phyloP scores from a whole-genome alignment of 1,140 invertebrate species.

The Acromyrmex charruanus region DNA sequence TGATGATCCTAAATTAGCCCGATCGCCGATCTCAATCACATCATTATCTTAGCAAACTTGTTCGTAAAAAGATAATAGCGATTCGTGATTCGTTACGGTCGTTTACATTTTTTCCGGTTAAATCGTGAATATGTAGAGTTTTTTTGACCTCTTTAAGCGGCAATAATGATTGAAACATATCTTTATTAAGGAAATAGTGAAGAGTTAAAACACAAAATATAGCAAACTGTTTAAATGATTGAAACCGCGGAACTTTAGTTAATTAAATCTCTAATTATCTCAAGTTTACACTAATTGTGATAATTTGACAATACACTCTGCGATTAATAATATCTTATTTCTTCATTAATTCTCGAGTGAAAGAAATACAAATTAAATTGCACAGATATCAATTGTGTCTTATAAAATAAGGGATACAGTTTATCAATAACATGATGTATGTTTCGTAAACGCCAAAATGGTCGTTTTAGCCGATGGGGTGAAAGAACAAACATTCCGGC shows the following conservation, averaged over 20 bases:
- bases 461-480: background rate
- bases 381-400: background rate
- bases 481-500: slow-evolving; percentile 7
- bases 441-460: background rate
- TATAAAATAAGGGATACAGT: slow-evolving; percentile 11
- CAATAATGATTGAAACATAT: background rate
- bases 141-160: background rate
- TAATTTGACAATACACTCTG: background rate
- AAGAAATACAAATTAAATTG: background rate
- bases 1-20: slow-evolving; percentile 27
- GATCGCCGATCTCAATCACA: slow-evolving; percentile 21
- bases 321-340: background rate
- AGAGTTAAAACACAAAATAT: background rate
- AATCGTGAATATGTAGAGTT: background rate
- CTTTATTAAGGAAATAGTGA: background rate
- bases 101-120: background rate
- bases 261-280: background rate
- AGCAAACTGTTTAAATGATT: background rate
- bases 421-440: background rate
- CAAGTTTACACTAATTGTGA: background rate
- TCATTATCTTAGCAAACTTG: slow-evolving; percentile 17
- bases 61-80: background rate
- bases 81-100: slow-evolving; percentile 16
- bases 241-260: background rate
- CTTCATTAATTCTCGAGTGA: background rate